These are phyloP conservation scores for Drosophila repletoides DNA, from an alignment of 1,140 invertebrate species.

Conservation along the genomic window DNA sequence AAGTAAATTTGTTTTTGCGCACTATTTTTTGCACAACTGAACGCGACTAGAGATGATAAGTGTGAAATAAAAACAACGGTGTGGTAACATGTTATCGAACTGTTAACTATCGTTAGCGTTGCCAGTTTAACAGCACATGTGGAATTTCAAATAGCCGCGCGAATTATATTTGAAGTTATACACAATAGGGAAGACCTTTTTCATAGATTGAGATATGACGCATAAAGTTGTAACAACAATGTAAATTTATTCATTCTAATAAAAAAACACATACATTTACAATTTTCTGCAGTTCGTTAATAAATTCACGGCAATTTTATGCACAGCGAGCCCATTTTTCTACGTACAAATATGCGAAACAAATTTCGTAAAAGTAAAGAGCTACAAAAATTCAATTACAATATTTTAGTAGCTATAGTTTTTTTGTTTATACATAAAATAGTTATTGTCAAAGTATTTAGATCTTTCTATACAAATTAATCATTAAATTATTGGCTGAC, in stretches of 20 bases:
- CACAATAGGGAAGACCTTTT: too few relatives aligned
- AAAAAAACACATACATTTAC: constrained; percentile 58
- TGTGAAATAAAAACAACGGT: background rate
- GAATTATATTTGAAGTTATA: too few relatives aligned
- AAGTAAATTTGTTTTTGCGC: constrained; percentile 33
- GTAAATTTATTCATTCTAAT: constrained; percentile 63
- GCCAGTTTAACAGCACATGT: background rate
- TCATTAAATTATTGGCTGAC: constrained; percentile 12
- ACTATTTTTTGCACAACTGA: constrained; percentile 40
- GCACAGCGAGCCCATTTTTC: constrained; percentile 13
- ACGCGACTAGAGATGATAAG: constrained; percentile 33
- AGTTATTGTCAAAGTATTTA: constrained; percentile 64
- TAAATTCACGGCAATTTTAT: constrained; percentile 54
- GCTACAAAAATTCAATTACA: constrained; percentile 12
- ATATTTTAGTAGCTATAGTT: constrained; percentile 12
- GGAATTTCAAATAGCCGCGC: background rate
- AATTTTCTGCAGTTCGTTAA: constrained; percentile 52
- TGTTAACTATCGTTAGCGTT: background rate
- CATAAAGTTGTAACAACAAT: constrained; percentile 6
- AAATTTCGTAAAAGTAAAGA: constrained; percentile 20
- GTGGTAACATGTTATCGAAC: background rate
- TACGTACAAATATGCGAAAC: constrained; percentile 15
- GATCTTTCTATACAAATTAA: constrained; percentile 25
- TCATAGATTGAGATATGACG: too few relatives aligned
- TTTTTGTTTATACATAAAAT: constrained; percentile 32